Base-by-base conservation (phyloP, 2,113 vertebrate species). In the Crotalus horridus region DNA sequence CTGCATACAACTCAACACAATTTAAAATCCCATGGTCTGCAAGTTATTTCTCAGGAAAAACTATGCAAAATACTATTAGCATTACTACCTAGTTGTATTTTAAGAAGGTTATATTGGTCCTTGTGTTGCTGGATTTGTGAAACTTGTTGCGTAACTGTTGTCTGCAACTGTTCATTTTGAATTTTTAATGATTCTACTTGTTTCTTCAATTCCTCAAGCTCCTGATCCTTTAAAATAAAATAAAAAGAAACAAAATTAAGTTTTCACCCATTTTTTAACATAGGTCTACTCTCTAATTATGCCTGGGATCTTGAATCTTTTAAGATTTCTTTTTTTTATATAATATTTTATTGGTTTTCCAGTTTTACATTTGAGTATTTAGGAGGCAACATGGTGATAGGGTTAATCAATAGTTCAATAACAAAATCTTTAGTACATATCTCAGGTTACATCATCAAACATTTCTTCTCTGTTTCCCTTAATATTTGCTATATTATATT, bases 121-220 rank as follows among this genome's bases (percentile, higher is more conserved):
- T 99, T 99, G 92, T 99, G 99, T 95, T 99, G 99, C 88, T 99
- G 99, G 96, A 99, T 99, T 97, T 99, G 99, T 0, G 98, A 98
- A 9, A 98, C 95, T 94, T 99, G 99, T 94, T 99, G 99, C 0
- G 98, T 98, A 91, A 99, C 92, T 3, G 98, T 98, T 7, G 96
- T 95, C 95, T 99, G 98, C 59, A 98, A 96, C 96, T 99, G 98
- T 46, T 99, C 99, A 0, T 98, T 99, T 92, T 99, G 98, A 90
- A 97, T 96, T 2, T 97, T 97, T 96, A 99, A 94, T 7, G 98
- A 96, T n/a, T 93, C 92, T 46, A 99, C 92, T 85, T 98, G 98
- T 94, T 99, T 98, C 88, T 98, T 99, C 94, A 99, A 93, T 91
- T 99, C 99, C 51, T 99, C 98, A 90, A 99, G 97, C 93, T 99